phyloP scores from a whole-genome alignment of 2,113 vertebrate species.

The Otolemur garnettii region DNA sequence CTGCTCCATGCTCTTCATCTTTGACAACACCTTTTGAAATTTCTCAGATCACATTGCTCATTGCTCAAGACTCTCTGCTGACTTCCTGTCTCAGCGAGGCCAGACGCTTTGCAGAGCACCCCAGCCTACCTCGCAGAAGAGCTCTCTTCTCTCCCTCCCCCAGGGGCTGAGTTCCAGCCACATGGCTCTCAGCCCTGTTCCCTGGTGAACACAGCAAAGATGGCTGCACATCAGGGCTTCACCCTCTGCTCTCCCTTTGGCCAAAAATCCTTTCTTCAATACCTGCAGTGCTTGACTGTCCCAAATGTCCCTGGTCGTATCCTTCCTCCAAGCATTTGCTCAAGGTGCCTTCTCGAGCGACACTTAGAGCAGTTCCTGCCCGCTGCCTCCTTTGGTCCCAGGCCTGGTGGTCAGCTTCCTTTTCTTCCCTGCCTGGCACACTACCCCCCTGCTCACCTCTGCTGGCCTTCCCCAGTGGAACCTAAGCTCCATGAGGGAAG shows the following conservation, averaged over 20 bases:
- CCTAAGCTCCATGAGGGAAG: too few species aligned
- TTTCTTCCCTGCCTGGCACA: background rate
- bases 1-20: fast-evolving
- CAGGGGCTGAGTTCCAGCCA: fast-evolving
- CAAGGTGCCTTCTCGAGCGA: fast-evolving
- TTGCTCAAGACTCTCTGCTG: background rate
- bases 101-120: background rate
- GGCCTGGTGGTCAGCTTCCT: fast-evolving
- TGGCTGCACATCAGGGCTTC: fast-evolving
- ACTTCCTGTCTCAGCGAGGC: background rate
- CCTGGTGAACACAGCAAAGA: fast-evolving
- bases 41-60: fast-evolving
- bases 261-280: background rate
- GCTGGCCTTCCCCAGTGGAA: too few species aligned
- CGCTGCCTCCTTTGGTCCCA: fast-evolving
- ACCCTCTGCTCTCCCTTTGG: background rate
- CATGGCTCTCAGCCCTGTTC: background rate
- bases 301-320: too few species aligned
- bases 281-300: too few species aligned
- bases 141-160: fast-evolving
- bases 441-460: fast-evolving
- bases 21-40: too few species aligned
- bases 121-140: background rate
- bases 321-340: background rate
- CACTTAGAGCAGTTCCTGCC: fast-evolving